Evolutionary conservation across 2,113 vertebrate species (phyloP).

Genomic region (Meleagris gallopavo): DNA sequence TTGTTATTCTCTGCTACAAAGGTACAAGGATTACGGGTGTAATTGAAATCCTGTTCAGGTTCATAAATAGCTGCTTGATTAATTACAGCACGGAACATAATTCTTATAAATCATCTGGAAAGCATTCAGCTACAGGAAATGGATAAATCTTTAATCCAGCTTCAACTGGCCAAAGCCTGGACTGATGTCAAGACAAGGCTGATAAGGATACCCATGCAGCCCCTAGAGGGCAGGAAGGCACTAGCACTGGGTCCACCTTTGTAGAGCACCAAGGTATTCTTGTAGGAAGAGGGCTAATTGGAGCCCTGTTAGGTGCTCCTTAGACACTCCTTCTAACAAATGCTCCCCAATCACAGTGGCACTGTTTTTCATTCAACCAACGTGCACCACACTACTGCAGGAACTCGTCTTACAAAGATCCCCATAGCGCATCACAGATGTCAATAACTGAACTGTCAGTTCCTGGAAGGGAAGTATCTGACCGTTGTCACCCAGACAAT

Average conservation of each 20-base stretch:
- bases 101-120: background rate
- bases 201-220: background rate
- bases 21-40: background rate
- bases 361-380: background rate
- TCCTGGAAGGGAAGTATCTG: background rate
- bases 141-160: slow-evolving; percentile 13
- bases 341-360: background rate
- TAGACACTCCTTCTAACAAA: background rate
- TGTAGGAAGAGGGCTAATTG: background rate
- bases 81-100: background rate
- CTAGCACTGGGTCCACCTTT: background rate
- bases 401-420: background rate
- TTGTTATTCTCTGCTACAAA: background rate
- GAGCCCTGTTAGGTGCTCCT: background rate
- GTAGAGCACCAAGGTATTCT: background rate
- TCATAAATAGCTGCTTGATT: slow-evolving; percentile 25
- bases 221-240: background rate
- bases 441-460: background rate
- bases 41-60: background rate
- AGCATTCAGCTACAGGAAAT: background rate
- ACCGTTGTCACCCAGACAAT: too few species aligned
- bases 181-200: background rate
- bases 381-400: accelerated
- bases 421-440: background rate
- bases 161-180: background rate